Evolutionary conservation across 2,888 invertebrate species (phyloP).

Genomic region (Hydropsyche betteni): DNA sequence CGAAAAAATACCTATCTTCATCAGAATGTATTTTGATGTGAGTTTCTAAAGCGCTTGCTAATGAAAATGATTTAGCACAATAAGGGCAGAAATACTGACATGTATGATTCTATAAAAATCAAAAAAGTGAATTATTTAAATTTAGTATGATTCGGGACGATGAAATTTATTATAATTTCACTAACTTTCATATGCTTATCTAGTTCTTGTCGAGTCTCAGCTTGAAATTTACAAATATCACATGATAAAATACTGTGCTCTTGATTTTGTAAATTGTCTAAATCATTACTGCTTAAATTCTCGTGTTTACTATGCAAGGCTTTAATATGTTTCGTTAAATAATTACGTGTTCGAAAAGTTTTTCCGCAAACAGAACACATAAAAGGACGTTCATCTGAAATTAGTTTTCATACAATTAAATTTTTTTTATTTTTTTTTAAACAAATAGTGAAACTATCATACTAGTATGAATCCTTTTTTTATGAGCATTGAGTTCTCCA

Average conservation of each 20-base stretch:
- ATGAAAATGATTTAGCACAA: constrained; percentile 43
- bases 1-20: constrained; percentile 43
- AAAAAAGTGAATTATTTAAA: background rate
- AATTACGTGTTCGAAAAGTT: constrained; percentile 35
- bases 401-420: background rate
- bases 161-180: background rate
- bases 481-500: constrained; percentile 39
- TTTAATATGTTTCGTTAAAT: constrained; percentile 40
- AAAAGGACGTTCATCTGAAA: constrained; percentile 41
- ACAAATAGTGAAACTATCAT: background rate
- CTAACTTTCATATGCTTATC: constrained; percentile 45
- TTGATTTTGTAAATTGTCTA: background rate
- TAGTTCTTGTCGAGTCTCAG: constrained; percentile 33
- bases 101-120: constrained; percentile 41
- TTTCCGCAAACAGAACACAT: constrained; percentile 48
- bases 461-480: constrained; percentile 2
- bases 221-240: constrained; percentile 37
- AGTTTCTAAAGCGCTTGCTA: constrained; percentile 44
- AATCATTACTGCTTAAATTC: background rate
- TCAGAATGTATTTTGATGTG: constrained; percentile 45
- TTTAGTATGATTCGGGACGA: background rate
- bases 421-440: background rate
- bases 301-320: constrained; percentile 12
- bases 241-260: constrained; percentile 23
- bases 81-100: constrained; percentile 46